Evolutionary conservation across 2,113 vertebrate genomes (phyloP), one percentile per base, ranked within the genome.

Genomic region (Poecile atricapillus): DNA sequence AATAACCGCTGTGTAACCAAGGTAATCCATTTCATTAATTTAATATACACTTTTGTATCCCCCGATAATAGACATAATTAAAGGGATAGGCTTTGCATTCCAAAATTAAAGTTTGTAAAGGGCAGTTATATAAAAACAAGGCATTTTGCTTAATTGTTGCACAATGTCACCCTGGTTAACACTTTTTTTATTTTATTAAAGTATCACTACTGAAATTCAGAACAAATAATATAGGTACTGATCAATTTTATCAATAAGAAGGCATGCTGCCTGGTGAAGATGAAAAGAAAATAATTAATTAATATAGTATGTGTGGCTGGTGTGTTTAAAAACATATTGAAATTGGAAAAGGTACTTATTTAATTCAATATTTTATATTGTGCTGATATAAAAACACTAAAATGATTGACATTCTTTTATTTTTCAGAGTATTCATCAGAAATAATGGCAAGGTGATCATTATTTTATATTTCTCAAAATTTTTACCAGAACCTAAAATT

Each of bases 1-100:
- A 96, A 97, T 98, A 98, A 98, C 97, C 98, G 95, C 93, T 95
- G 93, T 96, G 97, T 97, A 97, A 97, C 97, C 92, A 94, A 96
- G 87, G 96, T 95, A 98, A 97, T 97, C 91, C 91, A 93, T 97
- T 97, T 95, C 95, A 95, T 97, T 97, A 97, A 98, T 98, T 97
- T 98, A 98, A 98, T 97, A 96, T 92, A 98, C 93, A 97, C 87
- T 96, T 96, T 89, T 67, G 65, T 70, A 92, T 95, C 97, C 85
- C 96, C 9, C 0, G 89, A 91, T 97, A 97, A 96, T 95, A 97
- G 96, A 94, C 65, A 62, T 97, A 97, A 98, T 97, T 97, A 98
- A 98, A 97, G 94, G 79, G 73, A 92, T 96, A 96, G 86, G 82
- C 27, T 96, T 96, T 97, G 78, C 93, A 89, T 94, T 94, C 92